A percentile compares a stretch with the other conserved stretches of the same genome.
These are phyloP conservation scores for Crenichthys baileyi DNA, from an alignment of 2,797 vertebrate species.

Conservation along the genomic window DNA sequence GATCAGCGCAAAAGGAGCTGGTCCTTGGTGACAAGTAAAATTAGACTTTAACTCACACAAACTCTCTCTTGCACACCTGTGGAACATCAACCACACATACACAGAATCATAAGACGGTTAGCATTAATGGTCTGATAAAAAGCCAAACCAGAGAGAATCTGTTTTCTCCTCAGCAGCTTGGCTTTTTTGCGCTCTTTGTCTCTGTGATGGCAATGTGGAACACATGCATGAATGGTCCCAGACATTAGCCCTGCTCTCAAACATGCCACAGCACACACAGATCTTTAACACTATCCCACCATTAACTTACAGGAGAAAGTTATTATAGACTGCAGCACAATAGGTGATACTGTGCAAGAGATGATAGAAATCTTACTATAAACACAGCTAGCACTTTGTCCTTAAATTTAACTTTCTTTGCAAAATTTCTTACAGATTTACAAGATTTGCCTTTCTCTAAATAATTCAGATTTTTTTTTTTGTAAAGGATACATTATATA, in stretches of 20 bases:
- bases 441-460: background rate
- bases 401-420: background rate
- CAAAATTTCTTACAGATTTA: background rate
- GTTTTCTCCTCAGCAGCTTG: constrained; percentile 3
- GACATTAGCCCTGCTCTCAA: background rate
- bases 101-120: constrained; percentile 7
- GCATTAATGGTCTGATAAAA: constrained; percentile 8
- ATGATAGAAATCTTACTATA: constrained; percentile 11
- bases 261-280: constrained; percentile 12
- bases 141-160: background rate
- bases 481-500: background rate
- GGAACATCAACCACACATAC: constrained; percentile 17
- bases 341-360: constrained; percentile 28
- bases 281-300: constrained; percentile 30
- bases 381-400: background rate
- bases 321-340: constrained; percentile 38
- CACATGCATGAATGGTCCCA: background rate
- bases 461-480: background rate
- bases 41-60: constrained; percentile 40
- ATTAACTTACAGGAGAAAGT: constrained; percentile 59
- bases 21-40: constrained; percentile 51
- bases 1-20: constrained; percentile 46
- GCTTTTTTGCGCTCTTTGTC: background rate
- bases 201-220: background rate
- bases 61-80: constrained; percentile 34